Conservation (phyloP, 2,113 vertebrate genomes). For the Boulengeromyrus knoepffleri region DNA sequence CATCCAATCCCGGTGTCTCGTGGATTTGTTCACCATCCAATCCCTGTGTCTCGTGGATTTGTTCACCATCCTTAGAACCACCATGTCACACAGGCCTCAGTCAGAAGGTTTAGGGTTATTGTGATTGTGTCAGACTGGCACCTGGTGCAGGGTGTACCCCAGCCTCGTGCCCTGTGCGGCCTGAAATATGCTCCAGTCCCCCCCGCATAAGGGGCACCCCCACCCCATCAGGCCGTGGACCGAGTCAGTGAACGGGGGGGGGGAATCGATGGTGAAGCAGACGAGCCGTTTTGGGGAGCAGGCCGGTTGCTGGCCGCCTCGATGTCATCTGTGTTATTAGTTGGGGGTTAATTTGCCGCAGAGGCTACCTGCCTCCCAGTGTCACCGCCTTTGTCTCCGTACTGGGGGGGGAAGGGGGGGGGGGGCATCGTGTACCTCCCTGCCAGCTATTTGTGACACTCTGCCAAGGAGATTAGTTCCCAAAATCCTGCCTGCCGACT, state of each 20-base stretch:
- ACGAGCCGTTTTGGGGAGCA: not conserved
- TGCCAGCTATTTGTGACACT: slow-evolving; percentile 17
- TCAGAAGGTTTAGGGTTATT: not conserved
- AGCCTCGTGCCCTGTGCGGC: not conserved
- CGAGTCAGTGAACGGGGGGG: not conserved
- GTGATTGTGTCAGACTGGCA: not conserved
- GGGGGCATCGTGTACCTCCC: not conserved
- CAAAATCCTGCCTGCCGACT: slow-evolving; percentile 15
- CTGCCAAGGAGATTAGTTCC: slow-evolving; percentile 29
- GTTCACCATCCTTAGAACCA: not conserved
- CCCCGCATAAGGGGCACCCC: not conserved
- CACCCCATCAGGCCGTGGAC: not conserved
- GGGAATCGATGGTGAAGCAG: not conserved
- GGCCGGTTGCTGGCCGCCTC: not conserved
- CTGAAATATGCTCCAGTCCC: not conserved
- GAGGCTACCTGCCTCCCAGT: slow-evolving; percentile 19
- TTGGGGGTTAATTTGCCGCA: slow-evolving; percentile 26
- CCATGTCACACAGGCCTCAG: not conserved
- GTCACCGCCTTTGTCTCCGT: slow-evolving; percentile 14
- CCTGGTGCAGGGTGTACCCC: not conserved
- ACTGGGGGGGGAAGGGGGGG: not conserved
- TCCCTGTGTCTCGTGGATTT: no score
- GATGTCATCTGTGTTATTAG: slow-evolving; percentile 23
- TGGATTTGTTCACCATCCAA: not conserved
- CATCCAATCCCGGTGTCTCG: no score